A percentile compares a stretch with the other conserved stretches of the same genome.
Conservation (phyloP, 2,888 invertebrate genomes). For the Tetropium fuscum region DNA sequence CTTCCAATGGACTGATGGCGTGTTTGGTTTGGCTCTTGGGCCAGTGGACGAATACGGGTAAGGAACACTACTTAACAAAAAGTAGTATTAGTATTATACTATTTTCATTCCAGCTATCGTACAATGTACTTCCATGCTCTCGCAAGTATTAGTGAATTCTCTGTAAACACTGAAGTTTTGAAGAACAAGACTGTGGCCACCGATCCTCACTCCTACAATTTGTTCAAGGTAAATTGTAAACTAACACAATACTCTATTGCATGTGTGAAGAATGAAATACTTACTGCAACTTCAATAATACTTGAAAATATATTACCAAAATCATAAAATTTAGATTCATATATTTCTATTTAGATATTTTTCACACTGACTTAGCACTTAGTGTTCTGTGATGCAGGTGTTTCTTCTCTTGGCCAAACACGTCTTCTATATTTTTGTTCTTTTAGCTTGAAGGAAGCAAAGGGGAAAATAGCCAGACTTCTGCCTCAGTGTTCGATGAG, state of each 20-base stretch:
- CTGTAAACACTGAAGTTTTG: constrained; percentile 79
- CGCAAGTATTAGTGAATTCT: constrained; percentile 84
- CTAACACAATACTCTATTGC: no score
- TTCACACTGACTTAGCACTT: no score
- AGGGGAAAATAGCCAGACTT: constrained; percentile 79
- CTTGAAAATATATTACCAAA: no score
- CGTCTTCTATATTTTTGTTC: no score
- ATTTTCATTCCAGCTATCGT: constrained; percentile 68
- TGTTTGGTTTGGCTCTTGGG: constrained; percentile 80
- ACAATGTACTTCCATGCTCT: constrained; percentile 87
- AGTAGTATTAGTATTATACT: neutral
- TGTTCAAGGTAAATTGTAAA: constrained; percentile 82
- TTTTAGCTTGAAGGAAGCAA: constrained; percentile 75
- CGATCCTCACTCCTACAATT: constrained; percentile 75
- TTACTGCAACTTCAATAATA: no score
- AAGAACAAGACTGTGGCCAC: constrained; percentile 80
- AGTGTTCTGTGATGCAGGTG: no score
- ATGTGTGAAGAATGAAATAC: no score
- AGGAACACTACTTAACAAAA: constrained; percentile 18
- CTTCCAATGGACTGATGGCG: constrained; percentile 90
- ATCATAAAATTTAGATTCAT: no score
- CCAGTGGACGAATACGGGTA: constrained; percentile 51
- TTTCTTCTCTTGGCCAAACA: no score
- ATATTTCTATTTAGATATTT: no score
- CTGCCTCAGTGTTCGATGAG: constrained; percentile 78